phyloP scores from a whole-genome alignment of 2,113 vertebrate species.

The Saccopteryx bilineata region DNA sequence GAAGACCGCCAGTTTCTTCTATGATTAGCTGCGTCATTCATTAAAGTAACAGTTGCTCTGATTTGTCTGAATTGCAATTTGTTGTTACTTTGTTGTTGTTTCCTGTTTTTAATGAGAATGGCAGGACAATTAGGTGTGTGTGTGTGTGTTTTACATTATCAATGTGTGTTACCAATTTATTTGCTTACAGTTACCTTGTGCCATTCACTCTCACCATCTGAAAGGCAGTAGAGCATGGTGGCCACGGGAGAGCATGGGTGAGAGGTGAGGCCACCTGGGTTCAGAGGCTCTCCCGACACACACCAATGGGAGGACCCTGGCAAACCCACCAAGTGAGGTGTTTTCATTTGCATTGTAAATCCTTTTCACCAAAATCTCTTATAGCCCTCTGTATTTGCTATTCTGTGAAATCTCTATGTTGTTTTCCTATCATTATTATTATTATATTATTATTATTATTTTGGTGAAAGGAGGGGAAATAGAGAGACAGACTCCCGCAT shows the following conservation, averaged over 20 bases:
- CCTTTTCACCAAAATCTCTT: background rate
- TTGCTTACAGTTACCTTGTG: background rate
- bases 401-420: background rate
- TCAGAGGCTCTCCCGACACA: background rate
- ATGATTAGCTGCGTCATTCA: background rate
- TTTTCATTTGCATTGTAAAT: fast-evolving
- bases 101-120: background rate
- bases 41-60: background rate
- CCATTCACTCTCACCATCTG: background rate
- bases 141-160: background rate
- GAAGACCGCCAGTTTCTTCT: background rate
- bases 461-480: too few relatives aligned
- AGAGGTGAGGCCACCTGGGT: background rate
- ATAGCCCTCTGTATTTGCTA: background rate
- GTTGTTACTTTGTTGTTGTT: background rate
- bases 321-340: background rate
- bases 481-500: too few relatives aligned
- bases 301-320: too few relatives aligned
- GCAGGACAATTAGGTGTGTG: background rate
- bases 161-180: background rate
- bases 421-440: background rate
- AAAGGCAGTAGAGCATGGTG: background rate
- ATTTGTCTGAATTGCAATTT: background rate
- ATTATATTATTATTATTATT: too few relatives aligned
- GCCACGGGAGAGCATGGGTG: fast-evolving